phyloP scores from a whole-genome alignment of 2,888 invertebrate species.

The Zelleria hepariella region DNA sequence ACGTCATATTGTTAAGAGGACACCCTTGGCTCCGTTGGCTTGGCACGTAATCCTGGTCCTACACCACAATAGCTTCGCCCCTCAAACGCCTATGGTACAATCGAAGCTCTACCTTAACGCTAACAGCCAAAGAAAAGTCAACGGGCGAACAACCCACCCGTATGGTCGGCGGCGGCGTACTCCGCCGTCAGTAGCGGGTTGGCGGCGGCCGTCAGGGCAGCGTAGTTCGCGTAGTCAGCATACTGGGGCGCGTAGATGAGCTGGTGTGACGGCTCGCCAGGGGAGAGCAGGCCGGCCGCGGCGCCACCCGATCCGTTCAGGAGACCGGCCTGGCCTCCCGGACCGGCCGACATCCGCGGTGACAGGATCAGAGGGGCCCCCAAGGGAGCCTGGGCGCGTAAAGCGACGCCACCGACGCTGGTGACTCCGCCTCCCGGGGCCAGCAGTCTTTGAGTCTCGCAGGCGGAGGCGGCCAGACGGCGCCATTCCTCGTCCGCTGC shows the following conservation, averaged over 20 bases:
- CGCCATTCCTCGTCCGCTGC: constrained; percentile 90
- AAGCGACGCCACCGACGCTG: constrained; percentile 53
- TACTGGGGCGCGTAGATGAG: constrained; percentile 90
- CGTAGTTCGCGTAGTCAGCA: constrained; percentile 92
- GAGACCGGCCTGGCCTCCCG: constrained; percentile 79
- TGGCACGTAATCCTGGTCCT: no score
- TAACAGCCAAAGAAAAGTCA: constrained; percentile 27
- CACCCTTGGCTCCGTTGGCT: no score
- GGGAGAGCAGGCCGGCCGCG: constrained; percentile 60
- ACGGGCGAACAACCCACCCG: constrained; percentile 87
- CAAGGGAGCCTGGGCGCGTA: constrained; percentile 81
- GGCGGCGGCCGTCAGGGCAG: constrained; percentile 82
- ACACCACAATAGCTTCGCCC: not conserved
- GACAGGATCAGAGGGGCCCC: constrained; percentile 95
- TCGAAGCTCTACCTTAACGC: not conserved
- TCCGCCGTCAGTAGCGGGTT: constrained; percentile 86
- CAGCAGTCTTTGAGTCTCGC: constrained; percentile 83
- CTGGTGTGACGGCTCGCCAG: constrained; percentile 80
- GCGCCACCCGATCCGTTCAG: constrained; percentile 66
- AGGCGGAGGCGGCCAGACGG: constrained; percentile 84
- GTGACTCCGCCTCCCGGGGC: constrained; percentile 63
- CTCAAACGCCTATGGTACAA: not conserved
- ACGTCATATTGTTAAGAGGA: no score
- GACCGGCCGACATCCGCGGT: constrained; percentile 88
- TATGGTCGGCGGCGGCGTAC: constrained; percentile 89